Conservation (phyloP, 2,888 invertebrate species). For the Rhogogaster chlorosoma region DNA sequence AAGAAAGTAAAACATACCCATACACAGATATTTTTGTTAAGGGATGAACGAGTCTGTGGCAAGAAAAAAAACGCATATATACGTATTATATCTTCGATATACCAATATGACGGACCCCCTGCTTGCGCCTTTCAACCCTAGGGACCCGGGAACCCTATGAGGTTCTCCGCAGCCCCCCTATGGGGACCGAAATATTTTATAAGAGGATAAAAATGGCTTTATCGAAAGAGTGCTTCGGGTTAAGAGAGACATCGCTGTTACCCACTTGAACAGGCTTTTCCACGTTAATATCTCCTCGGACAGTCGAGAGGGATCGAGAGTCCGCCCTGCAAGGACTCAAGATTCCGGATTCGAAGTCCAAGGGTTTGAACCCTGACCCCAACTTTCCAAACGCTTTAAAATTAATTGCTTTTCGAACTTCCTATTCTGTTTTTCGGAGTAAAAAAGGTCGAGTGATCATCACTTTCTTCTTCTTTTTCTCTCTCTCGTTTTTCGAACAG, state of each 20-base stretch:
- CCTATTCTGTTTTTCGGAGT: neutral
- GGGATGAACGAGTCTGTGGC: neutral
- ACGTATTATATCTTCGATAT: constrained; percentile 29
- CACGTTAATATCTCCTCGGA: neutral
- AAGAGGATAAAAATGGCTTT: constrained; percentile 45
- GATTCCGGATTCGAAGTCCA: neutral
- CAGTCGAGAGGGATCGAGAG: constrained; percentile 19
- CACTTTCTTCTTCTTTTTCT: neutral
- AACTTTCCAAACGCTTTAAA: neutral
- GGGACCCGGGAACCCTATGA: constrained; percentile 3
- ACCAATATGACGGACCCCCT: constrained; percentile 37
- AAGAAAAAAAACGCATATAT: neutral
- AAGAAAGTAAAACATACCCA: neutral
- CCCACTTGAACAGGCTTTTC: constrained; percentile 22
- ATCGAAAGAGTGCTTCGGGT: constrained; percentile 34
- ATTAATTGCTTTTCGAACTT: neutral
- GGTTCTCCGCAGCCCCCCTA: neutral
- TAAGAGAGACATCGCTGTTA: constrained; percentile 28
- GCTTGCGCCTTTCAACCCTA: neutral
- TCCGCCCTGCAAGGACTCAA: neutral
- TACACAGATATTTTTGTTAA: neutral
- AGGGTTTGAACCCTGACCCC: neutral
- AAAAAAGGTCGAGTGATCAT: neutral
- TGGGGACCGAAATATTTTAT: constrained; percentile 35
- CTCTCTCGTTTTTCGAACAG: no score